Evolutionary conservation across 2,888 invertebrate species (phyloP).

Genomic region (Acleris sparsana): DNA sequence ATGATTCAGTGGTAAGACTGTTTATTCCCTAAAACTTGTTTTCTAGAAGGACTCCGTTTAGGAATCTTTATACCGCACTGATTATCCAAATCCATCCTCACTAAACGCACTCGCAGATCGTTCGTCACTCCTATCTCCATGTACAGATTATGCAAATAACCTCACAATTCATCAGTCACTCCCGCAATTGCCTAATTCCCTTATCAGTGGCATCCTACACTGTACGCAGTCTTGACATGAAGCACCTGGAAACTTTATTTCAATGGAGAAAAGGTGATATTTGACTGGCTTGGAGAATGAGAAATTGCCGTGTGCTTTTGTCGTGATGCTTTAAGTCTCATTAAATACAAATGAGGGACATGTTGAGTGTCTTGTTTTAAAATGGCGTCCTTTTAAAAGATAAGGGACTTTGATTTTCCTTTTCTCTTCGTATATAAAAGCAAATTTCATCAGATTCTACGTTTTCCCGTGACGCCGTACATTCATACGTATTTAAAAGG

Average conservation of each 20-base stretch:
- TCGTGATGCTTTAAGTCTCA: slow-evolving; percentile 7
- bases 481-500: too few species aligned
- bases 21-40: too few species aligned
- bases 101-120: slow-evolving; percentile 22
- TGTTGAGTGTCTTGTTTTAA: background rate
- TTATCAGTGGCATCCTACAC: slow-evolving; percentile 55
- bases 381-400: background rate
- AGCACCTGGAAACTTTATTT: slow-evolving; percentile 40
- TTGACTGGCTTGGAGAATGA: background rate
- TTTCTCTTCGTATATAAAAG: too few species aligned
- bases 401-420: background rate
- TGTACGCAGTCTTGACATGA: slow-evolving; percentile 46
- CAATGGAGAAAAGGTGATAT: background rate
- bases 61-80: background rate
- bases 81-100: background rate
- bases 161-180: slow-evolving; percentile 63
- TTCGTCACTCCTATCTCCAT: slow-evolving; percentile 37
- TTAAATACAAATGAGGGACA: slow-evolving; percentile 1
- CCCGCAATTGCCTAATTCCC: slow-evolving; percentile 59
- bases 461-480: too few species aligned
- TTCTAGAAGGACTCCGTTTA: background rate
- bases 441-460: too few species aligned
- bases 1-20: too few species aligned
- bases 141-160: slow-evolving; percentile 62
- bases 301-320: slow-evolving; percentile 8